Conservation (phyloP, 2,113 vertebrate species). For the Edolisoma coerulescens region DNA sequence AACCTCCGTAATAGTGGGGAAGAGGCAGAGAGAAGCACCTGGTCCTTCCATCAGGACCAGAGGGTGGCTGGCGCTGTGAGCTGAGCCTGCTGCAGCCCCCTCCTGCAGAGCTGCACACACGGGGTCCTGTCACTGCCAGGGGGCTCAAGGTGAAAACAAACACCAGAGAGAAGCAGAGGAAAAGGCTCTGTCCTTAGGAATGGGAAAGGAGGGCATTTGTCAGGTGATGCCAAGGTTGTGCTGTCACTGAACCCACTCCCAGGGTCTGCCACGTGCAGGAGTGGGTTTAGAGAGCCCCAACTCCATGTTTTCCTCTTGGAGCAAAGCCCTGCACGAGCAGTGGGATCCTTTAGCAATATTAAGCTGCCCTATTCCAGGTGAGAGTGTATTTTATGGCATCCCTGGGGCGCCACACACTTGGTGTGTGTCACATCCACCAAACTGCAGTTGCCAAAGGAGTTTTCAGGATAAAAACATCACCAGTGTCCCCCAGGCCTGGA, state of each 20-base stretch:
- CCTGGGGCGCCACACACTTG: neutral
- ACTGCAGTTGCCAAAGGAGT: neutral
- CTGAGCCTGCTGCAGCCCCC: neutral
- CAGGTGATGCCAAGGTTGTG: neutral
- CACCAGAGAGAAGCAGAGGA: neutral
- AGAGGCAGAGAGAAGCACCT: neutral
- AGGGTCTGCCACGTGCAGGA: neutral
- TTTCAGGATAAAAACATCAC: neutral
- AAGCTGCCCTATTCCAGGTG: neutral
- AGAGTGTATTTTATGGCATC: neutral
- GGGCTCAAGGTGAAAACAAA: neutral
- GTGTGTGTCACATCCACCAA: neutral
- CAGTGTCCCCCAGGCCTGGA: neutral
- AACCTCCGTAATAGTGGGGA: accelerated
- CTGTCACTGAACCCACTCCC: neutral
- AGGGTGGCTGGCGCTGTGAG: too few species aligned
- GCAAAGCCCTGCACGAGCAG: neutral
- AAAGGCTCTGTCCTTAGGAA: neutral
- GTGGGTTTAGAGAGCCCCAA: neutral
- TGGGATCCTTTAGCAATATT: neutral
- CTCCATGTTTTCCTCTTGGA: accelerated
- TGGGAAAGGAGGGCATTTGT: neutral
- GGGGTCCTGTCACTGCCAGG: neutral
- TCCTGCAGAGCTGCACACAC: neutral
- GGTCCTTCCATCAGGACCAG: neutral